A percentile compares a stretch with the other conserved stretches of the same genome.
Conservation (phyloP, 2,113 vertebrate genomes). For the Pollimyrus isidori region DNA sequence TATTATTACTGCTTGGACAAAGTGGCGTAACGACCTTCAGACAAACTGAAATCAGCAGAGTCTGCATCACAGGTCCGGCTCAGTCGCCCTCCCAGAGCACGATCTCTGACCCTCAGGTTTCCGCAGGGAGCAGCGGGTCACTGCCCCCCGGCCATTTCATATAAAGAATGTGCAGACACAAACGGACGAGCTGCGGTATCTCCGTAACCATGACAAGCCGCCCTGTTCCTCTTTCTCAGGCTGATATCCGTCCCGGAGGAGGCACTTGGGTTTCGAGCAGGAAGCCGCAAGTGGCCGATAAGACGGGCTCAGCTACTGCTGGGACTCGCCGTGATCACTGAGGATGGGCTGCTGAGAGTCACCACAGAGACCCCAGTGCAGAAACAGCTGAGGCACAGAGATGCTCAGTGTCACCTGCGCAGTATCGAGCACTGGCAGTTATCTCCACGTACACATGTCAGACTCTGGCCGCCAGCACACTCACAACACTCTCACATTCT, state of each 20-base stretch:
- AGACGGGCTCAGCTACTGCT: background rate
- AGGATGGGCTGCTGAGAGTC: background rate
- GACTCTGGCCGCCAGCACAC: background rate
- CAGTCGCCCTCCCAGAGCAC: background rate
- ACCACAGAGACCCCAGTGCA: background rate
- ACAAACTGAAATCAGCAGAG: background rate
- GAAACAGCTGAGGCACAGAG: background rate
- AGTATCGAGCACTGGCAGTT: background rate
- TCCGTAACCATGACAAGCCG: background rate
- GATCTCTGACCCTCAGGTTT: background rate
- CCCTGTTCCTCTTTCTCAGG: constrained; percentile 1
- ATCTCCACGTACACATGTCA: background rate
- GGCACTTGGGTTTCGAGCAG: background rate
- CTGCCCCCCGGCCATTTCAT: background rate
- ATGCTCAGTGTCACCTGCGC: background rate
- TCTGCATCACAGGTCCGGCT: background rate
- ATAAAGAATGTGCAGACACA: background rate
- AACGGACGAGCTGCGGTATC: background rate
- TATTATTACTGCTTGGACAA: background rate
- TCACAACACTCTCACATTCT: background rate
- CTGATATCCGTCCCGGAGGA: background rate
- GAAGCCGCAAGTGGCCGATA: background rate
- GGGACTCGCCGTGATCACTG: background rate
- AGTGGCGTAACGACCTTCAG: background rate
- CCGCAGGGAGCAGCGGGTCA: background rate